Evolutionary conservation across 2,888 invertebrate genomes (phyloP), one percentile per base, ranked within the genome.

Genomic region (Drosophila aldrichi): DNA sequence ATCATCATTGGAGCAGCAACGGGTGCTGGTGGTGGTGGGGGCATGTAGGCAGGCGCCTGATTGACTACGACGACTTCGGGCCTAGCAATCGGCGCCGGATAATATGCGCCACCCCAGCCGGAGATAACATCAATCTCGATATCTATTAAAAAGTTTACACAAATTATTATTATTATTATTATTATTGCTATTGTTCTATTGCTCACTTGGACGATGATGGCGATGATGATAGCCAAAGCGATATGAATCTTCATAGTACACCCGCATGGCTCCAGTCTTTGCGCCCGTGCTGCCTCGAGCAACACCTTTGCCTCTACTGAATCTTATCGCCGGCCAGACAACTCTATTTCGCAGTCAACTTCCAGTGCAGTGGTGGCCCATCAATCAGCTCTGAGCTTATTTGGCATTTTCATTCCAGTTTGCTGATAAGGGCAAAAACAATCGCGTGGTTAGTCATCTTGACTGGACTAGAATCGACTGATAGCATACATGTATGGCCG

Each of bases 91-190:
- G 89, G 64, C 77, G 81, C 56, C 68, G 73, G 64, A 86, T 88
- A 90, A 74, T 90, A 91, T 46, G 69, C 71, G 60, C 90, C 79
- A 74, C 87, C 76, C 74, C 81, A 82, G 66, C 82, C 71, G 81
- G 87, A 66, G 63, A 88, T 70, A 79, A 91, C 85, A 77, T 91
- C 91, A 79, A 91, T 85, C 60, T 91, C 90, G 76, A 90, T 68
- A 81, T 89, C 77, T 36, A 36, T 36, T 14, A 0, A 29, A 29
- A 29, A 8, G 29, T 29, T 36, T 14, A 36, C 1, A 25, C 25
- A 12, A 12, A 12, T 12, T 14, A 57, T 48, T 65, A 22, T 25
- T 52, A n/a, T n/a, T n/a, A n/a, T n/a, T n/a, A n/a, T n/a, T n/a
- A n/a, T n/a, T n/a, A n/a, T n/a, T n/a, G n/a, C n/a, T n/a, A n/a